phyloP scores from a whole-genome alignment of 2,113 vertebrate genomes.

The Climacteris rufus region DNA sequence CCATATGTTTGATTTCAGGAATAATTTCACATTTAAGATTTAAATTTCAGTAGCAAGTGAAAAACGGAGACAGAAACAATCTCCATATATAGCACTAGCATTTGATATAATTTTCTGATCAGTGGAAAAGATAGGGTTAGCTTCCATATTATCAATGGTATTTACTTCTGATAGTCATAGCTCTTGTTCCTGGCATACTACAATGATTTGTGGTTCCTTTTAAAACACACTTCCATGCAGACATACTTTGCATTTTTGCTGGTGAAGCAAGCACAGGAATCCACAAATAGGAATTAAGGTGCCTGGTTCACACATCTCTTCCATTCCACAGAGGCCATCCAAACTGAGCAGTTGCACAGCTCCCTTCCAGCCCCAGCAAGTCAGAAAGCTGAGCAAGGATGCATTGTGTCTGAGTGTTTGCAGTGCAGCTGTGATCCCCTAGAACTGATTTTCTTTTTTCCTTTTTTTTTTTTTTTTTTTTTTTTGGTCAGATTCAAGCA shows the following conservation, averaged over 20 bases:
- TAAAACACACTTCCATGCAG: background rate
- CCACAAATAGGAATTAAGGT: background rate
- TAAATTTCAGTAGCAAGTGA: background rate
- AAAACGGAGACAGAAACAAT: background rate
- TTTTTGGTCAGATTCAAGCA: background rate
- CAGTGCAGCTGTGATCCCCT: background rate
- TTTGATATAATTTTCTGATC: background rate
- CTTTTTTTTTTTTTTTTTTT: too few species aligned
- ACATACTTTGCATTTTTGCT: background rate
- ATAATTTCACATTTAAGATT: background rate
- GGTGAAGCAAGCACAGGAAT: background rate
- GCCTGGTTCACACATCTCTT: background rate
- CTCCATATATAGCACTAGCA: background rate
- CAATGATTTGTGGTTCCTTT: background rate
- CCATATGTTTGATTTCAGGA: background rate
- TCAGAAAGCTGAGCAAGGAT: background rate
- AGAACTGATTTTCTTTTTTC: too few species aligned
- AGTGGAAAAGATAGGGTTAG: background rate
- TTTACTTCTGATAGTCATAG: background rate
- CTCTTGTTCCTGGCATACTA: background rate
- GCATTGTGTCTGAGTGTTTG: background rate
- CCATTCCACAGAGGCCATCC: background rate
- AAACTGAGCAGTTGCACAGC: background rate
- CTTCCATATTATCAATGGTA: background rate
- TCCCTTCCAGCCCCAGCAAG: background rate